Evolutionary conservation across 1,140 invertebrate species (phyloP).

Genomic region (Formica selysi): DNA sequence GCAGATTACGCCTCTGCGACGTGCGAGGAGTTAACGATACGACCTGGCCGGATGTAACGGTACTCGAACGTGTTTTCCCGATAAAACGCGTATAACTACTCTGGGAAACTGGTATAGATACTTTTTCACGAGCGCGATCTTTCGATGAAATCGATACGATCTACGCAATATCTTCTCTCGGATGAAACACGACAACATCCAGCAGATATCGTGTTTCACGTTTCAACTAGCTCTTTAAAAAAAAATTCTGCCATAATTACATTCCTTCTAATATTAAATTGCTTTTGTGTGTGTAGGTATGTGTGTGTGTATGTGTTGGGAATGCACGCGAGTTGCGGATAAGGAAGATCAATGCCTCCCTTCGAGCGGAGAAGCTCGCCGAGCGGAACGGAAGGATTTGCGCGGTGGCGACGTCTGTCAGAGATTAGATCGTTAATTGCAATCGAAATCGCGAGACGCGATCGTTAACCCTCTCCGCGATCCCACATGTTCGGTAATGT

Average conservation of each 20-base stretch:
- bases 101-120: constrained; percentile 24
- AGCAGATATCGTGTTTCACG: constrained; percentile 19
- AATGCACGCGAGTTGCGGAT: neutral
- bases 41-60: constrained; percentile 51
- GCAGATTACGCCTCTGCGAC: constrained; percentile 19
- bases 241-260: constrained; percentile 43
- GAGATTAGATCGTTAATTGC: constrained; percentile 56
- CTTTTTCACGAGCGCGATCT: neutral
- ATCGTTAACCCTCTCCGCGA: constrained; percentile 40
- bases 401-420: constrained; percentile 37
- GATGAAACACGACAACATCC: constrained; percentile 27
- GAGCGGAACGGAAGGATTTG: constrained; percentile 7
- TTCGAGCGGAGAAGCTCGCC: constrained; percentile 24
- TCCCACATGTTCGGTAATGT: neutral
- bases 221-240: constrained; percentile 3
- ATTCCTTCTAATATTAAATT: constrained; percentile 7
- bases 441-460: constrained; percentile 33
- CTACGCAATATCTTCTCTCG: constrained; percentile 14
- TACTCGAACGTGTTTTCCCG: constrained; percentile 42
- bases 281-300: neutral
- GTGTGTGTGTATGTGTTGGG: no score
- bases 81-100: constrained; percentile 12
- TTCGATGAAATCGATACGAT: constrained; percentile 47
- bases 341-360: neutral
- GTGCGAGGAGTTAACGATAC: constrained; percentile 29